Conservation (phyloP, 2,888 invertebrate species). For the Slavum lentiscoides region DNA sequence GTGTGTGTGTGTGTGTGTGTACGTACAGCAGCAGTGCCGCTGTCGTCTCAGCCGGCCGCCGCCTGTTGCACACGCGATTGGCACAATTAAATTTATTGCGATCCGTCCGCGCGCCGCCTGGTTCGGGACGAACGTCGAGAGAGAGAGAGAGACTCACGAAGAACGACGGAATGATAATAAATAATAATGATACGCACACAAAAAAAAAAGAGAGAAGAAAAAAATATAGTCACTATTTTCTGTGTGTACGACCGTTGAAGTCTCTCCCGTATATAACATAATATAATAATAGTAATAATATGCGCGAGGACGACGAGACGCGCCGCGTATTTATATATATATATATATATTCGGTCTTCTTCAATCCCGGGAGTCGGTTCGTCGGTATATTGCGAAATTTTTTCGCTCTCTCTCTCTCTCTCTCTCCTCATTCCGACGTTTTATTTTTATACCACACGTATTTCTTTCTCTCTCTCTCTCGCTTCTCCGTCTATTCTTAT, state of each 20-base stretch:
- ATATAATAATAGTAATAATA: background rate
- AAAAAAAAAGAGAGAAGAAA: background rate
- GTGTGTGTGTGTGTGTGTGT: too few species aligned
- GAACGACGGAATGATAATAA: background rate
- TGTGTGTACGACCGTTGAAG: slow-evolving; percentile 43
- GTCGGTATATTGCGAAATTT: slow-evolving; percentile 23
- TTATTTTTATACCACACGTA: slow-evolving; percentile 16
- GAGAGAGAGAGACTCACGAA: background rate
- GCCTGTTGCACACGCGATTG: background rate
- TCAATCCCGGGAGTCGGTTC: slow-evolving; percentile 52
- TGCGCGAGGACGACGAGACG: slow-evolving; percentile 22
- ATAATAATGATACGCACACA: background rate
- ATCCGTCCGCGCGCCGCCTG: slow-evolving; percentile 24
- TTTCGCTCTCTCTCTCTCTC: slow-evolving; percentile 11
- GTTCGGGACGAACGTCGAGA: background rate
- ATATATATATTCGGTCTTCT: slow-evolving; percentile 39
- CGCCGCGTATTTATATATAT: slow-evolving; percentile 16
- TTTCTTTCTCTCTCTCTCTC: slow-evolving; percentile 5
- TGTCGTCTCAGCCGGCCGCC: too few species aligned
- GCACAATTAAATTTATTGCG: slow-evolving; percentile 53
- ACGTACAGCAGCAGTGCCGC: too few species aligned
- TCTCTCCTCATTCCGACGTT: slow-evolving; percentile 22
- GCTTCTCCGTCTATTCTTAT: slow-evolving; percentile 23
- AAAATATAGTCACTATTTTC: slow-evolving; percentile 52
- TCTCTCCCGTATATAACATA: background rate